phyloP scores from a whole-genome alignment of 1,140 invertebrate species.

The Drosophila kikkawai region DNA sequence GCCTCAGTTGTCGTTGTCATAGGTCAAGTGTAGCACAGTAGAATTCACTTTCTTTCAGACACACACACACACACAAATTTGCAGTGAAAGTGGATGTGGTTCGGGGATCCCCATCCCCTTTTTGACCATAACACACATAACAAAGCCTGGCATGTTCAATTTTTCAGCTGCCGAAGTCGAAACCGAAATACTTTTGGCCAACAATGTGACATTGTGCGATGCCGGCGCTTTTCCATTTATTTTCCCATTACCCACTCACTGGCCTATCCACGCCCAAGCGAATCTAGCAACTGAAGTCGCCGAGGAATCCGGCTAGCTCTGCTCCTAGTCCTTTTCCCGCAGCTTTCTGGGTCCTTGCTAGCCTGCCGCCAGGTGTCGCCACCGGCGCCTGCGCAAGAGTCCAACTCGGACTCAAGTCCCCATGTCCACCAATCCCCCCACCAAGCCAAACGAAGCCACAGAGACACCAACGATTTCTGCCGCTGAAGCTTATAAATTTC shows the following conservation, averaged over 20 bases:
- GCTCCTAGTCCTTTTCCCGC: conserved; percentile 46
- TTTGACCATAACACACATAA: conserved; percentile 68
- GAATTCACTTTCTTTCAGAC: conserved; percentile 79
- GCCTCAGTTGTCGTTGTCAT: conserved; percentile 67
- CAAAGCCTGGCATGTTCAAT: conserved; percentile 39
- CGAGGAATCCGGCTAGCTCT: conserved; percentile 32
- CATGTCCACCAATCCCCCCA: neutral
- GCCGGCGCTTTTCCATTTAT: conserved; percentile 47
- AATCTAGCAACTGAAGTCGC: conserved; percentile 30
- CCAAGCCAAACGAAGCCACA: conserved; percentile 14
- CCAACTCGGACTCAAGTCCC: neutral
- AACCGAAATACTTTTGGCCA: conserved; percentile 56
- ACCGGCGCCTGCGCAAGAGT: conserved; percentile 54
- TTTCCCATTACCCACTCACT: conserved; percentile 44
- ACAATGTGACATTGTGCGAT: conserved; percentile 75
- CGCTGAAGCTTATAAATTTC: conserved; percentile 57
- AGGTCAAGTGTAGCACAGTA: conserved; percentile 83
- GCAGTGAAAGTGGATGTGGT: conserved; percentile 69
- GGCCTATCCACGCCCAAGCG: conserved; percentile 49
- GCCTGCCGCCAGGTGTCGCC: conserved; percentile 70
- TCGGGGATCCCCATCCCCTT: conserved; percentile 21
- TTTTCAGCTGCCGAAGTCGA: conserved; percentile 26
- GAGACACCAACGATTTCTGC: conserved; percentile 33
- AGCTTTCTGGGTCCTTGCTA: conserved; percentile 52
- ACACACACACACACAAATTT: conserved; percentile 62